Conservation (phyloP, 2,888 invertebrate species). For the Syrista parreyssii region DNA sequence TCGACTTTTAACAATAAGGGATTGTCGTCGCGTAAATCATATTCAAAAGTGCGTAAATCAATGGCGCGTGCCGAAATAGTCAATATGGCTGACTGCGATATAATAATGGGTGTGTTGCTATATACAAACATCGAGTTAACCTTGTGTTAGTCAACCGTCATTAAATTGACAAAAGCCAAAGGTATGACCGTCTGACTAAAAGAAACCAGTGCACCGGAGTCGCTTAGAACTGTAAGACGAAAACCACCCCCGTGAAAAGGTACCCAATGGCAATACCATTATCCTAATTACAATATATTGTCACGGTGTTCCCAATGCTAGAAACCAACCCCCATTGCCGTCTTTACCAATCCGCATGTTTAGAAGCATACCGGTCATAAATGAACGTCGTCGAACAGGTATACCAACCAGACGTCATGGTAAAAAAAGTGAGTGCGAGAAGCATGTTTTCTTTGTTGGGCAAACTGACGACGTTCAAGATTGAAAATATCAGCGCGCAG, state of each 20-base stretch:
- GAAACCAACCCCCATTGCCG: neutral
- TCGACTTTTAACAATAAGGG: neutral
- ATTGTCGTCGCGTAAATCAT: neutral
- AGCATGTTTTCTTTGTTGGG: neutral
- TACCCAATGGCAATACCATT: neutral
- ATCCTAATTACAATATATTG: neutral
- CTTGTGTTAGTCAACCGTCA: neutral
- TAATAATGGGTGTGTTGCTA: neutral
- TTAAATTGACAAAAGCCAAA: neutral
- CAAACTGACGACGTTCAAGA: neutral
- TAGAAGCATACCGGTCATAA: neutral
- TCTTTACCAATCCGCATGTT: neutral
- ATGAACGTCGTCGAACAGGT: constrained; percentile 19
- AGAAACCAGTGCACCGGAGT: neutral
- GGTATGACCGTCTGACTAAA: neutral
- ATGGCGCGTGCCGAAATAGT: neutral
- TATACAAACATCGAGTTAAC: neutral
- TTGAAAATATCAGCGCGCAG: neutral
- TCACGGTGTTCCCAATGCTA: neutral
- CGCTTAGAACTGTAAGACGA: neutral
- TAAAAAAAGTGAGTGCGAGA: neutral
- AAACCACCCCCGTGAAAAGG: neutral
- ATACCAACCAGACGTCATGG: constrained; percentile 12
- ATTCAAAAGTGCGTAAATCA: neutral
- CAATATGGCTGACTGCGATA: neutral